phyloP scores from a whole-genome alignment of 2,113 vertebrate genomes.

The Paramisgurnus dabryanus region DNA sequence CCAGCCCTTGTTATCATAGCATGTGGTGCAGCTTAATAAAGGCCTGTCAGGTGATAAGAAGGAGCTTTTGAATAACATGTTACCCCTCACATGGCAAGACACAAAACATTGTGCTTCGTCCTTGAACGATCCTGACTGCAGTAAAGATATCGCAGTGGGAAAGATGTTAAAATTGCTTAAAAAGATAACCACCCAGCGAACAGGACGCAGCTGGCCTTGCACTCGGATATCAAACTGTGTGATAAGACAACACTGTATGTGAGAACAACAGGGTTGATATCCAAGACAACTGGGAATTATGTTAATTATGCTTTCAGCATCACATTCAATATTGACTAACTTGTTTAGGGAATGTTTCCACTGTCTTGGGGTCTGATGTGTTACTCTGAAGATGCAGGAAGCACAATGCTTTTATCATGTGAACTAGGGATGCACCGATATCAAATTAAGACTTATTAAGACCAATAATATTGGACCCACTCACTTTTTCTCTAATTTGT shows the following conservation, averaged over 20 bases:
- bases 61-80: neutral
- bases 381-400: neutral
- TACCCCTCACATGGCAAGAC: neutral
- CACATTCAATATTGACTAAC: constrained; percentile 25
- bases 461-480: no score
- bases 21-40: constrained; percentile 22
- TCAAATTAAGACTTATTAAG: no score
- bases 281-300: constrained; percentile 4
- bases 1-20: constrained; percentile 2
- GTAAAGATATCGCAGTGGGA: constrained; percentile 3
- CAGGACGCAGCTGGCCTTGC: neutral
- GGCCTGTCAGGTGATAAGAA: constrained; percentile 23
- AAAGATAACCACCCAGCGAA: neutral
- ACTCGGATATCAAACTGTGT: neutral
- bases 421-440: no score
- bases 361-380: constrained; percentile 4
- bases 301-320: constrained; percentile 26
- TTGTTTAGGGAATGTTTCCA: neutral
- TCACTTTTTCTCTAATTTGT: no score
- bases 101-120: neutral
- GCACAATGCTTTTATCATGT: neutral
- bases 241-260: constrained; percentile 2
- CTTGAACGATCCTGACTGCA: neutral
- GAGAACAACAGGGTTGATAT: constrained; percentile 17
- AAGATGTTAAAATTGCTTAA: neutral